phyloP scores from a whole-genome alignment of 1,140 invertebrate species.

The Linepithema humile region DNA sequence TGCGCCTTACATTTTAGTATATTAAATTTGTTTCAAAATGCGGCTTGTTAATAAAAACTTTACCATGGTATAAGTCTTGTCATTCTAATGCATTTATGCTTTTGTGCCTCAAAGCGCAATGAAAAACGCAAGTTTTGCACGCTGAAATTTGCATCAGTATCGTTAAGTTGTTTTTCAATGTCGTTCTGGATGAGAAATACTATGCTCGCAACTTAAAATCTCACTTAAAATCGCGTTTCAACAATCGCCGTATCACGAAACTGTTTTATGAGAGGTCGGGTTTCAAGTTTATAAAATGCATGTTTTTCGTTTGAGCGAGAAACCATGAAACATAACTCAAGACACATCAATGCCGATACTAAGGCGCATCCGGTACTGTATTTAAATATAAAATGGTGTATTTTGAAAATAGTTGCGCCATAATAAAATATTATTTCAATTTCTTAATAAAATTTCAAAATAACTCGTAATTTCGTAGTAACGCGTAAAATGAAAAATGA shows the following conservation, averaged over 20 bases:
- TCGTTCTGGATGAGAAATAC: conserved; percentile 33
- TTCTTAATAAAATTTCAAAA: no score
- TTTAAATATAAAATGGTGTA: background rate
- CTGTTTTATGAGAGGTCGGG: conserved; percentile 46
- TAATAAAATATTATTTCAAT: background rate
- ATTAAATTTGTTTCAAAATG: background rate
- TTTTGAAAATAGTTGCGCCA: background rate
- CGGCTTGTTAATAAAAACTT: background rate
- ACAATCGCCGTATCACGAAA: conserved; percentile 31
- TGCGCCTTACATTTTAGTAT: background rate
- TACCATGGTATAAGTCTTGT: background rate
- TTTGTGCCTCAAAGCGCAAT: background rate
- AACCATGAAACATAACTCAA: background rate
- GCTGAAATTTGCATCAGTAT: conserved; percentile 24
- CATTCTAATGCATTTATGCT: conserved; percentile 20
- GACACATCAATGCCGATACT: background rate
- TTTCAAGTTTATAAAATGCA: conserved; percentile 11
- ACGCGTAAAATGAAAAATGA: no score
- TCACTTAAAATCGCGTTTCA: conserved; percentile 34
- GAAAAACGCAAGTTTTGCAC: background rate
- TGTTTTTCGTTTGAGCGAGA: conserved; percentile 3
- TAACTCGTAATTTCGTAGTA: no score
- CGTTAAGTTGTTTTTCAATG: conserved; percentile 39
- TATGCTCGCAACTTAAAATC: conserved; percentile 48
- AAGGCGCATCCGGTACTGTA: background rate